phyloP scores from a whole-genome alignment of 2,888 invertebrate species.

The Calameuta idolon region DNA sequence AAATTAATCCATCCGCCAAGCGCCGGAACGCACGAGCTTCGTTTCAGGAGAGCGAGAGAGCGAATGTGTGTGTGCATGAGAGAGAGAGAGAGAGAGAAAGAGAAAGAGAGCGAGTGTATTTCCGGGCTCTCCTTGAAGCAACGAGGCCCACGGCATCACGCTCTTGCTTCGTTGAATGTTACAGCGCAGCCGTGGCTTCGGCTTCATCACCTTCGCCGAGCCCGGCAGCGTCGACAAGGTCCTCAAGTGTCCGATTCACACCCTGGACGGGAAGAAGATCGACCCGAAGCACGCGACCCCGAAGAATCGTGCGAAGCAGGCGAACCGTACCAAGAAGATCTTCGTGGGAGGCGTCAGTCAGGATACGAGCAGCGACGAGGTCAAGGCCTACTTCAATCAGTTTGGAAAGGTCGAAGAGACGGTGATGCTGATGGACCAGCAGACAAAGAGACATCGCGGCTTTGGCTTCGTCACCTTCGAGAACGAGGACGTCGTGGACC shows the following conservation, averaged over 20 bases:
- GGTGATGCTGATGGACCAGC: constrained; percentile 94
- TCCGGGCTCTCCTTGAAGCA: constrained; percentile 28
- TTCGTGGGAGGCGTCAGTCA: constrained; percentile 94
- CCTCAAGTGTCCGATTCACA: constrained; percentile 89
- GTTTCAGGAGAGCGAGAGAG: neutral
- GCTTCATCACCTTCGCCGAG: constrained; percentile 94
- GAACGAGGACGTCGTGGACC: constrained; percentile 90
- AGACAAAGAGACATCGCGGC: constrained; percentile 90
- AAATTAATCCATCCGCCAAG: no score
- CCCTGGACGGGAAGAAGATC: constrained; percentile 92
- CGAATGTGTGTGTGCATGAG: neutral
- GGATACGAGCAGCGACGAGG: constrained; percentile 91
- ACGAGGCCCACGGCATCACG: no score
- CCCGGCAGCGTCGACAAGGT: constrained; percentile 92
- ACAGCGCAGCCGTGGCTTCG: constrained; percentile 94
- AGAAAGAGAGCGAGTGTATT: constrained; percentile 10
- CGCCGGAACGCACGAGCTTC: no score
- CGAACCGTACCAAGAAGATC: constrained; percentile 91
- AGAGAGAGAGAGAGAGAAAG: neutral
- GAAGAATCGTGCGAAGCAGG: constrained; percentile 86
- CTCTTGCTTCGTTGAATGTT: constrained; percentile 53
- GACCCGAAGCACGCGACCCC: constrained; percentile 95
- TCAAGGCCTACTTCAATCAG: constrained; percentile 89
- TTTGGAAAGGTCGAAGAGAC: constrained; percentile 92
- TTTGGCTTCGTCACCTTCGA: constrained; percentile 94